A percentile compares a stretch with the other conserved stretches of the same genome.
Evolutionary conservation across 2,888 invertebrate genomes (phyloP).

Genomic region (Lydus trimaculatus): DNA sequence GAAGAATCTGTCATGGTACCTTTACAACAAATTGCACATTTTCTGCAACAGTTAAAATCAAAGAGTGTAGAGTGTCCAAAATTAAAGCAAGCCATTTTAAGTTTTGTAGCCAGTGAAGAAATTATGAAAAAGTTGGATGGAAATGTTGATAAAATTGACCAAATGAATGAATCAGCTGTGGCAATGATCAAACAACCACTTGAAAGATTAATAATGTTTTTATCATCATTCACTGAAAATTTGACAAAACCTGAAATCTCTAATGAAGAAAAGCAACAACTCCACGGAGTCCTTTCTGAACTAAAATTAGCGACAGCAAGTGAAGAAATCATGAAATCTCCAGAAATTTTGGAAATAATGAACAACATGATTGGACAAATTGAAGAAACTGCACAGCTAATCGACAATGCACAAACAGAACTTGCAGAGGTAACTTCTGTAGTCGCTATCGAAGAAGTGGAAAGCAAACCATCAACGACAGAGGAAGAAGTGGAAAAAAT

Average conservation of each 20-base stretch:
- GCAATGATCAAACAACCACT: conserved; percentile 30
- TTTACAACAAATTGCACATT: not conserved
- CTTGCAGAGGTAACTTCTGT: not conserved
- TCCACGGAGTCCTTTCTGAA: conserved; percentile 19
- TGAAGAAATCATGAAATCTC: not conserved
- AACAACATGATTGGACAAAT: conserved; percentile 39
- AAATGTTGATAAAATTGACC: conserved; percentile 10
- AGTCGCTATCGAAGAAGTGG: not conserved
- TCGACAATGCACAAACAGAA: not conserved
- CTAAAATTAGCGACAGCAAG: not conserved
- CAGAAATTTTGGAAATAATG: conserved; percentile 32
- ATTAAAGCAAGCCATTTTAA: not conserved
- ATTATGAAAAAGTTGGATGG: conserved; percentile 9
- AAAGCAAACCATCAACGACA: not conserved
- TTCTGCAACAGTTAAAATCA: not conserved
- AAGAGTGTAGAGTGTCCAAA: conserved; percentile 12
- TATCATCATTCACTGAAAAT: conserved; percentile 16
- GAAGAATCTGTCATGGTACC: not conserved
- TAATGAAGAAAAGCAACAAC: conserved; percentile 20
- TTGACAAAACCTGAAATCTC: conserved; percentile 13
- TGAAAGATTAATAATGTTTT: conserved; percentile 20
- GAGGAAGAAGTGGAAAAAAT: not conserved
- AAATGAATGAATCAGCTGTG: conserved; percentile 3
- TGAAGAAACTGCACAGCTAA: conserved; percentile 23
- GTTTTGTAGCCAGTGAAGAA: conserved; percentile 3